Percentiles rank a stretch among this genome's conserved stretches.
These are phyloP conservation scores for Nephrotoma guestfalica DNA, from an alignment of 2,888 invertebrate species.

Conservation along the genomic window DNA sequence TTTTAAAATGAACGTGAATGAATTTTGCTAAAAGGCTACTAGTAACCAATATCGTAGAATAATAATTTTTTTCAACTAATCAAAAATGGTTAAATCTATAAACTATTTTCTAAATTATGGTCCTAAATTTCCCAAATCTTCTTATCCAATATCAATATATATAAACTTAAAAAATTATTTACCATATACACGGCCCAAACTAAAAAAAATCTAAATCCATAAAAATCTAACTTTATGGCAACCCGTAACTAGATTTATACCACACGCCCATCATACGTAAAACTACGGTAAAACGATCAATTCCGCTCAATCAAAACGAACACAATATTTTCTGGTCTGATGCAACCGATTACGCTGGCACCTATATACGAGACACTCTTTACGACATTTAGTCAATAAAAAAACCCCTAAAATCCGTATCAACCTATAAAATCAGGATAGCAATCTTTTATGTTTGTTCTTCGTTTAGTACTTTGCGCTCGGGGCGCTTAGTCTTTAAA, in stretches of 20 bases:
- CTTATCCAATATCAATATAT: too few relatives aligned
- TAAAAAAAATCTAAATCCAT: too few relatives aligned
- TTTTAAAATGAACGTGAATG: too few relatives aligned
- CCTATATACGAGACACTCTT: neutral
- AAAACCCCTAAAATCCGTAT: neutral
- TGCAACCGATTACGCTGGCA: neutral
- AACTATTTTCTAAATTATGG: too few relatives aligned
- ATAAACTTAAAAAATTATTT: too few relatives aligned
- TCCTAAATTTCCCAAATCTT: too few relatives aligned
- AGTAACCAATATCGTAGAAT: too few relatives aligned
- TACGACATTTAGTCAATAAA: neutral
- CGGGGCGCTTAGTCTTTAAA: neutral
- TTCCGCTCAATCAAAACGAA: neutral
- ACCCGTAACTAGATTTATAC: neutral
- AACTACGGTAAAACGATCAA: neutral
- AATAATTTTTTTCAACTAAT: too few relatives aligned
- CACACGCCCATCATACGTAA: neutral
- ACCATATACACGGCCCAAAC: too few relatives aligned
- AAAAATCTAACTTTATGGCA: neutral
- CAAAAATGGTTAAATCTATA: too few relatives aligned
- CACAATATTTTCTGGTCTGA: neutral
- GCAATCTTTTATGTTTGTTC: neutral
- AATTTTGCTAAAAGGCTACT: too few relatives aligned
- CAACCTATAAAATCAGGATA: neutral
- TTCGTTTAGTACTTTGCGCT: neutral